Evolutionary conservation across 2,797 vertebrate species (phyloP), one percentile per base, ranked within the genome.

Genomic region (Odontamblyopus rebecca): DNA sequence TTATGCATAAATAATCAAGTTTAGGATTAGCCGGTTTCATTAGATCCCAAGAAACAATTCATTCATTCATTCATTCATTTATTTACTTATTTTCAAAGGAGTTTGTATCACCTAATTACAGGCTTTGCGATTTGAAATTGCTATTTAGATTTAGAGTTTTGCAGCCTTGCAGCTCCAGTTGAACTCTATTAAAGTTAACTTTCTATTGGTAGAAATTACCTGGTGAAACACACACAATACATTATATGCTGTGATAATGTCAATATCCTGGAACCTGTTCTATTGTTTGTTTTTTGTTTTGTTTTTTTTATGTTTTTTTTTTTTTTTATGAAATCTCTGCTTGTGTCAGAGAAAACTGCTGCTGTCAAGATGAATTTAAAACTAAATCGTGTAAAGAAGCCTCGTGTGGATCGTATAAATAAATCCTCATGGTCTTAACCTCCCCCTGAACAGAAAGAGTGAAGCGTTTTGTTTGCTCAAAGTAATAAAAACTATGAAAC

Each of bases 1-100:
- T 92, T 91, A 92, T 77, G 89, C 92, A 92, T 93, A 93, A 92
- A 93, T 94, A 93, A 94, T 92, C 89, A 91, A 90, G n/a, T 56
- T 56, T 26, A 26, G 23, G 54, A 23, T 57, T 57, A 57, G 54
- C 54, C 5, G 54, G 23, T 57, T 56, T 56, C 9, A 26, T 56
- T 23, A 56, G 26, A 44, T 44, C 41, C 41, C 41, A 56, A 56
- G 11, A 57, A 9, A 6, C 26, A 26, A 60, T 60, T 60, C 3
- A 60, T 27, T n/a, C n/a, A n/a, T n/a, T n/a, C n/a, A n/a, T n/a
- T n/a, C n/a, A n/a, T n/a, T n/a, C n/a, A 56, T 2, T 12, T 57
- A 23, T 27, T 57, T 56, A 11, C 11, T 57, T 57, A 23, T 26
- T 57, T 23, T 7, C 54, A 26, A 57, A 26, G 57, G 5, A 60